phyloP scores from a whole-genome alignment of 2,113 vertebrate genomes.

The Syngnathoides biaculeatus region DNA sequence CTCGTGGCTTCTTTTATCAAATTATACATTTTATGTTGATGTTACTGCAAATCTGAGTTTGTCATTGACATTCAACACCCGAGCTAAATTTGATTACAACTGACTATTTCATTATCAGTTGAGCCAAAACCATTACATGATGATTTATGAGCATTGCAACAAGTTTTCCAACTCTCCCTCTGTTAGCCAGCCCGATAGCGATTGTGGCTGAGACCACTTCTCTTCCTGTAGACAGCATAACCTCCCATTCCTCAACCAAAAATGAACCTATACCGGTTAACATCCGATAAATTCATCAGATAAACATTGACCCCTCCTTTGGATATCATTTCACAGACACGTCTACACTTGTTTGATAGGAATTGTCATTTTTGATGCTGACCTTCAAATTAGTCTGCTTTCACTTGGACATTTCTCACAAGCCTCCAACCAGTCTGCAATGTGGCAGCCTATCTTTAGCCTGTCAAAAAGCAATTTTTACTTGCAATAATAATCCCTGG shows the following conservation, averaged over 20 bases:
- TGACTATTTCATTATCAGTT: constrained; percentile 1
- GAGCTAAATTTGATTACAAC: constrained; percentile 5
- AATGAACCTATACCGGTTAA: constrained; percentile 4
- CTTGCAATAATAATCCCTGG: neutral
- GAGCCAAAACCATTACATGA: neutral
- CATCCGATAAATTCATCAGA: constrained; percentile 1
- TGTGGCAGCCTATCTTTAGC: neutral
- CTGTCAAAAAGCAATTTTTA: neutral
- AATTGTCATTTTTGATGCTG: neutral
- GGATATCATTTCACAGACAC: constrained; percentile 5
- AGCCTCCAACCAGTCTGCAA: neutral
- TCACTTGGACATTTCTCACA: neutral
- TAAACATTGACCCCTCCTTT: constrained; percentile 9
- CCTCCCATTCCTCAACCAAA: constrained; percentile 2
- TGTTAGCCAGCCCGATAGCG: neutral
- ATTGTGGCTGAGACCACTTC: neutral
- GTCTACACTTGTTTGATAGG: neutral
- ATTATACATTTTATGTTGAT: neutral
- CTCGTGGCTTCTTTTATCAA: neutral
- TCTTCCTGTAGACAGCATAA: neutral
- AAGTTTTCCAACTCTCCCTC: neutral
- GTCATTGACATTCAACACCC: constrained; percentile 7
- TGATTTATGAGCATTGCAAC: neutral
- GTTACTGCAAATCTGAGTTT: neutral
- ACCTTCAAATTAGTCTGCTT: neutral